Evolutionary conservation across 2,797 vertebrate genomes (phyloP).

Genomic region (Tragopan temminckii): DNA sequence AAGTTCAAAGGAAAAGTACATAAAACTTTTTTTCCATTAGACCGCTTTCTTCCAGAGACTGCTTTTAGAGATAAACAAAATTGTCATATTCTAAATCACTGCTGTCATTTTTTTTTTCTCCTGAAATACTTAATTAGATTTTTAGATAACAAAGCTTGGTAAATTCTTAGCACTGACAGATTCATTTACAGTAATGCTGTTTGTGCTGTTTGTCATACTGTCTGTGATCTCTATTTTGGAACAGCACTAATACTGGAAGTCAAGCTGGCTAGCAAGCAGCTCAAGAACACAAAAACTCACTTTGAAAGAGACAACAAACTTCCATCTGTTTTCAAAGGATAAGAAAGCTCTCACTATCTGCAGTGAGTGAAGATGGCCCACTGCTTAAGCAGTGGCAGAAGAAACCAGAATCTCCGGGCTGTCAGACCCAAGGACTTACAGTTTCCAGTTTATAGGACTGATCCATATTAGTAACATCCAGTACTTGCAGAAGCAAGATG

Average conservation of each 20-base stretch:
- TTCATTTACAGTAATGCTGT: background rate
- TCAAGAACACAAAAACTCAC: background rate
- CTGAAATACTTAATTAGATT: background rate
- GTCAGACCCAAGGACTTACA: background rate
- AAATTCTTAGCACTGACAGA: background rate
- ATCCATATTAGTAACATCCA: background rate
- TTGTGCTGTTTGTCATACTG: background rate
- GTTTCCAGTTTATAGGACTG: background rate
- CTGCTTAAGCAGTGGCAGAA: background rate
- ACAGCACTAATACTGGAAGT: background rate
- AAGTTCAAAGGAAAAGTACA: background rate
- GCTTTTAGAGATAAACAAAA: background rate
- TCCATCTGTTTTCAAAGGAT: background rate
- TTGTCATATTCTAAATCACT: background rate
- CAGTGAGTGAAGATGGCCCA: background rate
- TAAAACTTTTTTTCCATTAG: background rate
- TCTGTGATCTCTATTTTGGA: background rate
- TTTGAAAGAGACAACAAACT: background rate
- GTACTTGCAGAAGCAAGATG: background rate
- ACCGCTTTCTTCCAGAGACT: background rate
- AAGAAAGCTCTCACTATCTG: constrained; percentile 16
- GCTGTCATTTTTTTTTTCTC: background rate
- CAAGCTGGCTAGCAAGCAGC: background rate
- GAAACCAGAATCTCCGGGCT: background rate
- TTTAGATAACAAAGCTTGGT: background rate